These are phyloP conservation scores for Micronycteris hirsuta DNA, from an alignment of 2,113 vertebrate species.

Conservation along the genomic window DNA sequence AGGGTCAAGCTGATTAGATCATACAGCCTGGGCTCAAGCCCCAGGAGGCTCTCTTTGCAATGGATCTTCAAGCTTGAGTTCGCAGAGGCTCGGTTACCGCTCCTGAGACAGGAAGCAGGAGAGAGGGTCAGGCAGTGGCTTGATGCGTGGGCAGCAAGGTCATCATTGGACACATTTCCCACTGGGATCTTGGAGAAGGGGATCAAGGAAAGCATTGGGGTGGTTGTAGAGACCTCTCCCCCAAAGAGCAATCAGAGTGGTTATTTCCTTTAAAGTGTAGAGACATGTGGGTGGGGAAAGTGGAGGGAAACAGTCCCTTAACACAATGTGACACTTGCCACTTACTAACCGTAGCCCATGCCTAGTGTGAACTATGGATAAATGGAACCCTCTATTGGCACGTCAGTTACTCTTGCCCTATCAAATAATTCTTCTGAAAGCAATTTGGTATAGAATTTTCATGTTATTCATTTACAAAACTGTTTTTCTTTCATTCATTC, in stretches of 20 bases:
- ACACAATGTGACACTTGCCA: neutral
- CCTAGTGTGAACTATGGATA: neutral
- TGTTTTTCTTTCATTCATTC: neutral
- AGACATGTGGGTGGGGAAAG: neutral
- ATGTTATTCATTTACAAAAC: neutral
- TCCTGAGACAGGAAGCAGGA: neutral
- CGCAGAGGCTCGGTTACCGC: neutral
- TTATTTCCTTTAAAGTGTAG: neutral
- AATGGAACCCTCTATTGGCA: neutral
- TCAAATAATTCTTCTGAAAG: neutral
- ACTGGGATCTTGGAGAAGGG: neutral
- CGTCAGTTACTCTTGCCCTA: neutral
- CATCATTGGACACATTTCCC: neutral
- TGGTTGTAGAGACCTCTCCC: neutral
- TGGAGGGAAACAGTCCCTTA: neutral
- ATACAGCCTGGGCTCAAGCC: neutral
- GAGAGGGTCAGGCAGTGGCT: neutral
- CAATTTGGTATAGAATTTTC: neutral
- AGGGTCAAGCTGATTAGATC: neutral
- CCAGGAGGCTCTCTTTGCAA: neutral
- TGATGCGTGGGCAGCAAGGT: neutral
- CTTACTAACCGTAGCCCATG: neutral
- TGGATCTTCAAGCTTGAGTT: neutral
- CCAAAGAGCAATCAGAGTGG: neutral
- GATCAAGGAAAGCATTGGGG: neutral